Evolutionary conservation across 2,888 invertebrate genomes (phyloP), one percentile per base, ranked within the genome.

Genomic region (Napeogenes inachia): DNA sequence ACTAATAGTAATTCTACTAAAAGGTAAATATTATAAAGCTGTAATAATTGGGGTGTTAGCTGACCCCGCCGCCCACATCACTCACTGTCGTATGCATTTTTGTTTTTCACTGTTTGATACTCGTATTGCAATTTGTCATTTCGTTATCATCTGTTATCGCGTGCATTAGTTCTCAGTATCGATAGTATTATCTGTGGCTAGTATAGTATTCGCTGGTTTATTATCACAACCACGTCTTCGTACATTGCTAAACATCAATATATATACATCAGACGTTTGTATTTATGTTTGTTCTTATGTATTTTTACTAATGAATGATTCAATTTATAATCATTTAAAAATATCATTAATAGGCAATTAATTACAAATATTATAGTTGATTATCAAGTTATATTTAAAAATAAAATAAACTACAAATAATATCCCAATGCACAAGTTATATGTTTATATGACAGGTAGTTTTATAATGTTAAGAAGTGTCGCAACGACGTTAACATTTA

Each of bases 61-160:
- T 21, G 21, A 21, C 21, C 21, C 21, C 21, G 47, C 6, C 13
- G 47, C 47, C n/a, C n/a, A 53, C 61, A 61, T 66, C 64, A 59
- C 47, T 35, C 56, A 42, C 35, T 59, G 62, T 62, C 47, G 60
- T 65, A 72, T 68, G 70, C 70, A 69, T 64, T 72, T 73, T 73
- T 64, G 71, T 68, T 68, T 66, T 68, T 65, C 71, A 61, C 69
- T 67, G 56, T 63, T 64, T 68, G 66, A 70, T 81, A 84, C 4
- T 6, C 4, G 35, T 35, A 42, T 85, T 87, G 87, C 87, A 87
- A 87, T 85, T 86, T 85, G 81, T 83, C 78, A 82, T 81, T 80
- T 71, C 71, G 74, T 84, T 87, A 87, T 86, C 87, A 71, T 42
- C 65, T 70, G 69, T 73, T 87, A 86, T 87, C 85, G 76, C 73